Base-by-base conservation (phyloP, 1,140 invertebrate genomes). In the Apis laboriosa region DNA sequence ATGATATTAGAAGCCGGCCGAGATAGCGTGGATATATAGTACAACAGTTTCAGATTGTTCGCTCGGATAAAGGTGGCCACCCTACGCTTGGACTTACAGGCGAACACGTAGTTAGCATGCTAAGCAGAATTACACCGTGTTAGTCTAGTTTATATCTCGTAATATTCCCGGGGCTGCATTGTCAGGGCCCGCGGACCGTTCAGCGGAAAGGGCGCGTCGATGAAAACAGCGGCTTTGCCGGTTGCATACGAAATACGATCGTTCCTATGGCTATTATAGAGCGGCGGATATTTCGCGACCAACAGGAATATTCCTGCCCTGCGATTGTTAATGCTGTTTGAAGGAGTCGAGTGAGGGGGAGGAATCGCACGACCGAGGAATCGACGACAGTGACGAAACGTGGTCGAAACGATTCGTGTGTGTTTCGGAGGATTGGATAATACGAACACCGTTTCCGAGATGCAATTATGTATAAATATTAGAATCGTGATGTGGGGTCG, bases 41-140 rank as follows among this genome's bases (percentile, higher is more conserved):
- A 63, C 58, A 89, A 67, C 58, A 88, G 81, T 88, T 89, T 74
- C 75, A 88, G 86, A 89, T 89, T 88, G 75, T 86, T 78, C 56
- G 34, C 74, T 56, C 11, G 55, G 83, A 87, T 89, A 89, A 85
- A n/a, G 73, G 24, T 60, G 77, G 53, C 60, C 53, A 72, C 77
- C 51, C 66, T 56, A 64, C 21, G 61, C 80, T 77, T 72, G 68
- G 76, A 82, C 75, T 89, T 87, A 89, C 75, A 85, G 79, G 51
- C 66, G 86, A 85, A 87, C 88, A 86, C 72, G 60, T 83, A 84
- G 80, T 89, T 89, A 87, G 84, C 70, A 77, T 77, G 83, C 73
- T 85, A 83, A 89, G 83, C 85, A 73, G 71, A 79, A 87, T 89
- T 83, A 85, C 68, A 80, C 28, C 66, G 68, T 89, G 68, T 89